Percentiles rank a stretch among this genome's conserved stretches.
phyloP scores from a whole-genome alignment of 2,113 vertebrate species.

The Myrmecophaga tridactyla region DNA sequence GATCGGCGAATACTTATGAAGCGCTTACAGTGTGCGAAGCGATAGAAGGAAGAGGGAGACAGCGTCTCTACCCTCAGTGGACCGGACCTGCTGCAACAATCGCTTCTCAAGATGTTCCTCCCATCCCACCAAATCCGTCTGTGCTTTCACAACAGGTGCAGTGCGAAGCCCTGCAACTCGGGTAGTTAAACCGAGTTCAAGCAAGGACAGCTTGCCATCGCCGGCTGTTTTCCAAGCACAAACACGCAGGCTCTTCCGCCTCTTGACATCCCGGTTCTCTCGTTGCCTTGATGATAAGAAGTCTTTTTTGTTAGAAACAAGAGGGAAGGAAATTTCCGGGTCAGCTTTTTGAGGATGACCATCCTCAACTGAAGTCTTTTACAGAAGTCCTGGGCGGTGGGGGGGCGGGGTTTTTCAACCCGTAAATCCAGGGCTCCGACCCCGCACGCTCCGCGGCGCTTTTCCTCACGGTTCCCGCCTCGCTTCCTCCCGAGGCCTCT shows the following conservation, averaged over 20 bases:
- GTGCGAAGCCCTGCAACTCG: background rate
- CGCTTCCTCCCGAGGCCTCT: background rate
- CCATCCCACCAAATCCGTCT: background rate
- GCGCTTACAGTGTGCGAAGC: background rate
- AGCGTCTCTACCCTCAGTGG: background rate
- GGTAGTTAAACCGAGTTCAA: background rate
- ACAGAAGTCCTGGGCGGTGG: background rate
- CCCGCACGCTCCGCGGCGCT: accelerated
- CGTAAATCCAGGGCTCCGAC: background rate
- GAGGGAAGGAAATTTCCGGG: background rate
- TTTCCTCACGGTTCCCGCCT: accelerated
- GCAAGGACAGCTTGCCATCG: background rate
- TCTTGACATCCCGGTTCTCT: background rate
- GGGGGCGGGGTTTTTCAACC: background rate
- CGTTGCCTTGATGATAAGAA: background rate
- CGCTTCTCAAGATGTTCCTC: background rate
- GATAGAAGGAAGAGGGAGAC: background rate
- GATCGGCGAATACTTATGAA: background rate
- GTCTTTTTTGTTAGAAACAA: background rate
- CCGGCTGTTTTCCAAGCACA: background rate
- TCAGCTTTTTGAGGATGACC: conserved; percentile 33
- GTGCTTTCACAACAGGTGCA: background rate
- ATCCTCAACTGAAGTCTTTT: background rate
- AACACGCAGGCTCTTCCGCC: background rate
- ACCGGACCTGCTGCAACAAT: background rate